Base-by-base conservation (phyloP, 1,140 invertebrate genomes). In the Apis cerana region DNA sequence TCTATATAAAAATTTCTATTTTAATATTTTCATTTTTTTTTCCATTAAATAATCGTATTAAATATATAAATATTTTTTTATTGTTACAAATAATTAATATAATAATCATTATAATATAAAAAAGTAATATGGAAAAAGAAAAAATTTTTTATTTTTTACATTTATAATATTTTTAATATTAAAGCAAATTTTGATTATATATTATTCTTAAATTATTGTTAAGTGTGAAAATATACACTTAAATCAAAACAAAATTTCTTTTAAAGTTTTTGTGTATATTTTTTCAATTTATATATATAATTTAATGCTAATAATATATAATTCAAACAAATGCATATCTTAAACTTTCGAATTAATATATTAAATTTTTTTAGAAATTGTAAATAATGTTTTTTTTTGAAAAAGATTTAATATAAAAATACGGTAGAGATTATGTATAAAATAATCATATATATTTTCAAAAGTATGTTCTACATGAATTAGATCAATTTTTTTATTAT, bases 1-100 rank as follows among this genome's bases (percentile, higher is more conserved):
- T 76, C 12, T 82, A 23, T 76, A 59, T 65, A 48, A 21, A 75
- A 81, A 56, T 56, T 75, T 23, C 17, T 75, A 75, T 19, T 74
- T 80, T 50, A 75, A 75, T 33, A 56, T 62, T 65, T 74, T 1
- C 58, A 15, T n/a, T 50, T 13, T 76, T 19, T n/a, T 59, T 19
- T 70, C 2, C 8, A 21, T 75, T 75, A 12, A 56, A n/a, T 56
- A 52, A 75, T 58, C 48, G 17, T 48, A 54, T 19, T 50, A 48
- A 48, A 15, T 67, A 23, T n/a, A 12, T 21, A 74, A 64, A 80
- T 43, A 54, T 70, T 23, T 58, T 61, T 48, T n/a, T 67, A 50
- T 54, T 59, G 33, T 56, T 50, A 61, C 7, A 59, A n/a, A 74
- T 59, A 64, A 43, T 43, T n/a, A 67, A 11, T 61, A 50, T 21